Percentiles rank a stretch among this genome's conserved stretches.
phyloP scores from a whole-genome alignment of 2,888 invertebrate genomes.

The Calephelis perditalis region DNA sequence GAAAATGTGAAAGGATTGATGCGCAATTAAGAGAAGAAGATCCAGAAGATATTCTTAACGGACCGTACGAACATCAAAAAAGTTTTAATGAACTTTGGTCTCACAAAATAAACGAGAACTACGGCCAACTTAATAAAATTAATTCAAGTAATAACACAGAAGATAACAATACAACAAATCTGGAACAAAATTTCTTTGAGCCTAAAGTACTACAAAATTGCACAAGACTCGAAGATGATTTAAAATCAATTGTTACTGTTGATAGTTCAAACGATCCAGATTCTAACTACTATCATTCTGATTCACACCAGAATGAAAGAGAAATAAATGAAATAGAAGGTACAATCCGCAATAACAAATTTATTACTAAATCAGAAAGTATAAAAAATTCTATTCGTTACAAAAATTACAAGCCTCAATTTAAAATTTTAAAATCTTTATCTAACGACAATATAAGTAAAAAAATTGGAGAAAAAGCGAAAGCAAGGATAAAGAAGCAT shows the following conservation, averaged over 20 bases:
- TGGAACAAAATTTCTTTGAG: conserved; percentile 46
- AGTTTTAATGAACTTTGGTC: conserved; percentile 62
- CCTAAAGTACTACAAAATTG: conserved; percentile 56
- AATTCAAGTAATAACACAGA: conserved; percentile 30
- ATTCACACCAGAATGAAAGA: conserved; percentile 70
- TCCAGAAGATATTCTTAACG: conserved; percentile 64
- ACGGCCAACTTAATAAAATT: conserved; percentile 64
- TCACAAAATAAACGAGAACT: conserved; percentile 51
- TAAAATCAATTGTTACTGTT: conserved; percentile 67
- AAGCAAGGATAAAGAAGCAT: conserved; percentile 60
- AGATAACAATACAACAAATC: conserved; percentile 18
- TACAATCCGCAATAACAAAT: conserved; percentile 67
- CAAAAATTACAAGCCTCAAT: conserved; percentile 44
- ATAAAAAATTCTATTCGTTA: conserved; percentile 47
- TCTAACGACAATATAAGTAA: conserved; percentile 62
- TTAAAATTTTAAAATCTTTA: conserved; percentile 53
- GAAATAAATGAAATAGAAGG: conserved; percentile 74
- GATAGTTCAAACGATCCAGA: conserved; percentile 66
- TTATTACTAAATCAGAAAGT: conserved; percentile 67
- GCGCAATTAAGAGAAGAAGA: conserved; percentile 80
- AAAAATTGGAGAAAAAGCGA: conserved; percentile 43
- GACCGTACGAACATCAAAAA: conserved; percentile 66
- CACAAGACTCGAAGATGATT: conserved; percentile 64
- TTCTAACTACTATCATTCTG: conserved; percentile 46
- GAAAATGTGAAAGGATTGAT: conserved; percentile 85